Conservation (phyloP, 2,113 vertebrate genomes). For the Sterna hirundo region DNA sequence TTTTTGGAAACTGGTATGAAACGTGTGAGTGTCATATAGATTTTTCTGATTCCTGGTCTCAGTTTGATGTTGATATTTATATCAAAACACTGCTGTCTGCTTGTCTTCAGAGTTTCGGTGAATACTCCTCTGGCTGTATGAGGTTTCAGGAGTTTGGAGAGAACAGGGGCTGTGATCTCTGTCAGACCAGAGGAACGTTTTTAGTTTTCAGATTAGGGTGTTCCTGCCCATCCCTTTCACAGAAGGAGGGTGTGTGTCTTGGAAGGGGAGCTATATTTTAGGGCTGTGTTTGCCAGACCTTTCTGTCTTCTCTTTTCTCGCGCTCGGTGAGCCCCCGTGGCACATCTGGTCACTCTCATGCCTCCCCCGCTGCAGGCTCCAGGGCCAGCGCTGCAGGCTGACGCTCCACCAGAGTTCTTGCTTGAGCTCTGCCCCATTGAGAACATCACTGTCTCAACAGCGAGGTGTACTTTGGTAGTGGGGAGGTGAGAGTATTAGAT, state of each 20-base stretch:
- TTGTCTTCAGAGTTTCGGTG: background rate
- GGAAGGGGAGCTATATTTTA: background rate
- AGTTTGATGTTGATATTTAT: background rate
- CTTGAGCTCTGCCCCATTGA: background rate
- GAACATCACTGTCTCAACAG: background rate
- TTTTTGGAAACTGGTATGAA: background rate
- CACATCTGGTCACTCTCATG: fast-evolving
- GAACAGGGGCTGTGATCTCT: background rate
- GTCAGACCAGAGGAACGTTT: fast-evolving
- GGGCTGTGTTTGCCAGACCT: background rate
- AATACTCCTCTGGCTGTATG: background rate
- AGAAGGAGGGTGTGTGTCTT: fast-evolving
- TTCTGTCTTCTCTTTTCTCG: fast-evolving
- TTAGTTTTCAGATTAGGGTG: background rate
- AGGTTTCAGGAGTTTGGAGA: background rate
- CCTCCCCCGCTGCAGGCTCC: background rate
- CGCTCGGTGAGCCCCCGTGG: fast-evolving
- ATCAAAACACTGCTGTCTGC: background rate
- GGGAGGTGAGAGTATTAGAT: background rate
- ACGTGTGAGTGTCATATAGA: background rate
- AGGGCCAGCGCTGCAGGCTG: background rate
- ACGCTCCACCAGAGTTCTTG: background rate
- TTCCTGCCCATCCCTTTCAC: background rate
- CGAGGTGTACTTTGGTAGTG: background rate
- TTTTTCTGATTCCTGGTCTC: background rate